phyloP scores from a whole-genome alignment of 2,888 invertebrate species.

The Drosophila borborema region DNA sequence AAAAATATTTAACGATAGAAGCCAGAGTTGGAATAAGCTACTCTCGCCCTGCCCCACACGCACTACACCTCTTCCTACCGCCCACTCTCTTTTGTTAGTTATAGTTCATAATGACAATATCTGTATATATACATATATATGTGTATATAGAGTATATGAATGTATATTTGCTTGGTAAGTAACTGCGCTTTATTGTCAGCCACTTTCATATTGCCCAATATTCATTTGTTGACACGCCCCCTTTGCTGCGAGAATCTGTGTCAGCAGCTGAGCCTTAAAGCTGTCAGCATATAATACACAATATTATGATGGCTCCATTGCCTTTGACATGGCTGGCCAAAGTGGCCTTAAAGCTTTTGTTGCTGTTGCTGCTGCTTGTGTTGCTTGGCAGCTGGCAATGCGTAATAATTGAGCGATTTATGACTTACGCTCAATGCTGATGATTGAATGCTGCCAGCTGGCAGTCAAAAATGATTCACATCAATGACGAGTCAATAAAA shows the following conservation, averaged over 20 bases:
- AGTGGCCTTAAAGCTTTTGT: conserved; percentile 36
- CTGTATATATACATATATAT: conserved; percentile 28
- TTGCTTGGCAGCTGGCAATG: conserved; percentile 29
- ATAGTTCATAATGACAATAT: conserved; percentile 46
- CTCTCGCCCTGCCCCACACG: no score
- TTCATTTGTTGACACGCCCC: conserved; percentile 58
- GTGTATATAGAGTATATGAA: not conserved
- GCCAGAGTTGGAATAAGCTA: not conserved
- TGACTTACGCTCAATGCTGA: conserved; percentile 34
- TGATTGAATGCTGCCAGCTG: conserved; percentile 34
- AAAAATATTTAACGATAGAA: not conserved
- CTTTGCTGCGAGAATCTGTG: conserved; percentile 38
- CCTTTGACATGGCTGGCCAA: conserved; percentile 39
- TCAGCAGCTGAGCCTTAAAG: conserved; percentile 60
- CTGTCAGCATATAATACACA: conserved; percentile 63
- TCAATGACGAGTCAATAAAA: conserved; percentile 53
- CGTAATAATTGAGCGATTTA: conserved; percentile 60
- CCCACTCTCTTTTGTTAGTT: conserved; percentile 15
- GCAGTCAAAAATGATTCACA: conserved; percentile 1
- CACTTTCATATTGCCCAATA: conserved; percentile 63
- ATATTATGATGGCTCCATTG: conserved; percentile 51
- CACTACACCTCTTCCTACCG: no score
- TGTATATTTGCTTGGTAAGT: conserved; percentile 14
- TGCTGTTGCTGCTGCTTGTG: conserved; percentile 1
- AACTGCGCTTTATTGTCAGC: conserved; percentile 54